Base-by-base conservation (phyloP, 2,113 vertebrate species). In the Hippocampus abdominalis region DNA sequence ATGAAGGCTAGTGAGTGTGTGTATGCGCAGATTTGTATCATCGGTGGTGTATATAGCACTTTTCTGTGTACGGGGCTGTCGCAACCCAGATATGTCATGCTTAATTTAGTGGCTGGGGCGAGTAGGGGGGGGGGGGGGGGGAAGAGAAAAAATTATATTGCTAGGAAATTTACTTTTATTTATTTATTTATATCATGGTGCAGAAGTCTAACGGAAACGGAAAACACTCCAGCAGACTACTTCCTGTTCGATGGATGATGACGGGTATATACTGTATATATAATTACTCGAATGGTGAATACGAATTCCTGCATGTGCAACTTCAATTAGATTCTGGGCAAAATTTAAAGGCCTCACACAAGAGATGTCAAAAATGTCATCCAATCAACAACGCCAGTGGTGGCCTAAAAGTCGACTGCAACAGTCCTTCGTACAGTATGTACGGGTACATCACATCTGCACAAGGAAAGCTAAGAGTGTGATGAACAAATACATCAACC, bases 11-110 rank as follows among this genome's bases (percentile, higher is more conserved):
- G 42, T 59, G 53, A 29, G 59, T 63, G 68, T 57, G 61, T 75
- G 56, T n/a, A n/a, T 70, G 74, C 70, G 78, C 73, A 66, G 65
- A 72, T 82, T 76, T 75, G 65, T 81, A 70, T 71, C 48, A 78
- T 87, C 79, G 75, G 72, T 40, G 16, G 69, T 36, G 57, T 83
- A 84, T 76, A 64, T 71, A 49, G 68, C 83, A 84, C 79, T 82
- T 84, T 53, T 76, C 71, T 78, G 81, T 81, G 81, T 84, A 75
- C 70, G 83, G 71, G 85, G 77, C 80, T 75, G 86, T 87, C 61
- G 84, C 84, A 89, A 88, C 88, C 89, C 69, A 90, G 85, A 88
- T 88, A 81, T 89, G 89, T 88, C 89, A 87, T 16, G n/a, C 76
- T 81, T 88, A 87, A 90, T 90, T 87, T 86, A 90, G 80, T 86